Evolutionary conservation across 2,888 invertebrate genomes (phyloP).

Genomic region (Plebejus anna): DNA sequence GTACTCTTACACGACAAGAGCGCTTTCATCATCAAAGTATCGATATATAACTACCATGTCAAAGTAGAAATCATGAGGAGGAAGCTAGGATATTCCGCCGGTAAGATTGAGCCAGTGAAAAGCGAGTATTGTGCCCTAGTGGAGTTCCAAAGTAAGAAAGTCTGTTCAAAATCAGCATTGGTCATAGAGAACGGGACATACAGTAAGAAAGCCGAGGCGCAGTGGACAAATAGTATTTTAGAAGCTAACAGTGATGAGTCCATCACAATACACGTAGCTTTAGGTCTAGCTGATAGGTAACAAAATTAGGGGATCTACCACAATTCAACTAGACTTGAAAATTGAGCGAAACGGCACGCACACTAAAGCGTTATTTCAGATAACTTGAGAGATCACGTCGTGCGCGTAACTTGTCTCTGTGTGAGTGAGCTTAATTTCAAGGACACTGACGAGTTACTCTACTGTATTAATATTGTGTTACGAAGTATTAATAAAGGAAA

Average conservation of each 20-base stretch:
- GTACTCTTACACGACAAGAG: slow-evolving; percentile 69
- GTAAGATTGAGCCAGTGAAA: slow-evolving; percentile 61
- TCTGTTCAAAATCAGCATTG: slow-evolving; percentile 68
- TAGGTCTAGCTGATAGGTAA: slow-evolving; percentile 56
- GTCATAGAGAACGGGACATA: slow-evolving; percentile 70
- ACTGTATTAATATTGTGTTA: neutral
- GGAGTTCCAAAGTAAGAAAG: slow-evolving; percentile 71
- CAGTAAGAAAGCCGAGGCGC: slow-evolving; percentile 71
- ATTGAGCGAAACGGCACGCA: neutral
- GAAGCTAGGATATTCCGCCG: slow-evolving; percentile 66
- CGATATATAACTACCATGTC: slow-evolving; percentile 73
- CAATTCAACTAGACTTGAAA: neutral
- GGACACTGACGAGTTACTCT: neutral
- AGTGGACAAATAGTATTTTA: slow-evolving; percentile 70
- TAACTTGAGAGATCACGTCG: neutral
- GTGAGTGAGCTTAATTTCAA: neutral
- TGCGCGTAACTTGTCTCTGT: neutral
- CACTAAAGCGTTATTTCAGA: neutral
- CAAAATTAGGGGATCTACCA: neutral
- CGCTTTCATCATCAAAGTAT: slow-evolving; percentile 74
- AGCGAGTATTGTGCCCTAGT: slow-evolving; percentile 70
- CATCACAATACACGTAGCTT: slow-evolving; percentile 72
- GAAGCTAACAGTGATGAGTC: slow-evolving; percentile 72
- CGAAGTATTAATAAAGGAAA: neutral
- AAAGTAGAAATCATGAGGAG: slow-evolving; percentile 70